phyloP scores from a whole-genome alignment of 2,797 vertebrate species.

The Pseudochromis fuscus region DNA sequence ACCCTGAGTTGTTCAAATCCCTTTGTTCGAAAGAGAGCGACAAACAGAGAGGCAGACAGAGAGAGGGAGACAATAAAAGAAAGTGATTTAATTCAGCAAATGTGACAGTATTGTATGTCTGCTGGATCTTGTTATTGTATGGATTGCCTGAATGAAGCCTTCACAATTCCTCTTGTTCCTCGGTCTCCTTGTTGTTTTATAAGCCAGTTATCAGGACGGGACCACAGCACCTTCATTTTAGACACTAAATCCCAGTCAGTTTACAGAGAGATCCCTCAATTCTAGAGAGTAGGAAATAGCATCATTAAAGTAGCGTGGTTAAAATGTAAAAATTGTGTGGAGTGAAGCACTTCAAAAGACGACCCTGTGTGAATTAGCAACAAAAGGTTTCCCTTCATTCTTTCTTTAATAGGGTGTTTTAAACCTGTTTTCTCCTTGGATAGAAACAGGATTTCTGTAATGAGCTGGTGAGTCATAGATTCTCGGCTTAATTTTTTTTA shows the following conservation, averaged over 20 bases:
- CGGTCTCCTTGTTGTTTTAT: constrained; percentile 46
- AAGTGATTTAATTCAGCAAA: constrained; percentile 73
- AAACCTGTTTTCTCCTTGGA: constrained; percentile 74
- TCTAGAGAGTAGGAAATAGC: constrained; percentile 39
- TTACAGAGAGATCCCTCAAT: constrained; percentile 33
- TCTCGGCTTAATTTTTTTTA: constrained; percentile 63
- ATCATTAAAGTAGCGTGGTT: constrained; percentile 44
- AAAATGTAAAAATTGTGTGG: constrained; percentile 51
- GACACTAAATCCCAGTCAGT: constrained; percentile 38
- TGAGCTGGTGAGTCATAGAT: constrained; percentile 77
- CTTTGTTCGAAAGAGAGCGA: constrained; percentile 76
- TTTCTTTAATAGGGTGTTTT: constrained; percentile 69
- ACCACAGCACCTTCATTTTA: background rate
- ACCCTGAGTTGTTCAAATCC: constrained; percentile 80
- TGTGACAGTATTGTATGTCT: constrained; percentile 66
- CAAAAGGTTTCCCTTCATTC: constrained; percentile 71
- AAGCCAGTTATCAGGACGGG: constrained; percentile 24
- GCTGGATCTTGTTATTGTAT: constrained; percentile 64
- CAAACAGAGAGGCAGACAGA: constrained; percentile 55
- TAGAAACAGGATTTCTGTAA: constrained; percentile 78
- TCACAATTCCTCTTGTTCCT: background rate
- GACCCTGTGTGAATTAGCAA: constrained; percentile 70
- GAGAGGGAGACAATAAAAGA: constrained; percentile 55
- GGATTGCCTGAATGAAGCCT: constrained; percentile 49
- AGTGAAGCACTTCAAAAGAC: constrained; percentile 66